Percentiles rank a stretch among this genome's conserved stretches.
Evolutionary conservation across 2,797 vertebrate genomes (phyloP).

Genomic region (Arrhamphus sclerolepis): DNA sequence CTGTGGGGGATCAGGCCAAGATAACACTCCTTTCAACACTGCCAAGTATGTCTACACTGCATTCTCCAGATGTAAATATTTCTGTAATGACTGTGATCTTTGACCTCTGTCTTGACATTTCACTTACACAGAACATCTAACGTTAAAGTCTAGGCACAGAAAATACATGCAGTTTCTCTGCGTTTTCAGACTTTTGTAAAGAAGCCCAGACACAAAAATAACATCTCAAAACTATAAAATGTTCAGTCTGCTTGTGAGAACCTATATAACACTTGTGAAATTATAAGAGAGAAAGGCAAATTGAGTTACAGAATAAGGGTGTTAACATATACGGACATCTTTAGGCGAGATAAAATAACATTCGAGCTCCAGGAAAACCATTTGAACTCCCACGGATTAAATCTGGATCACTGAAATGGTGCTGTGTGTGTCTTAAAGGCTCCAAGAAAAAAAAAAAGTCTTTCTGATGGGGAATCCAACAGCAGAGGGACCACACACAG

Average conservation of each 20-base stretch:
- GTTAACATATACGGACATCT: constrained; percentile 44
- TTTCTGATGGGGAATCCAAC: constrained; percentile 55
- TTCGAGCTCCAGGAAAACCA: constrained; percentile 46
- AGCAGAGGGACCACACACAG: constrained; percentile 69
- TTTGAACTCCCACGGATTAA: constrained; percentile 54
- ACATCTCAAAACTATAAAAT: constrained; percentile 33
- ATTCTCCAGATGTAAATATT: constrained; percentile 13
- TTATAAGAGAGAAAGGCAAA: constrained; percentile 20
- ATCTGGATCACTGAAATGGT: constrained; percentile 57
- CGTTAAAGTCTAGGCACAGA: constrained; percentile 5
- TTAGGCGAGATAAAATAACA: constrained; percentile 49
- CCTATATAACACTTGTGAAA: constrained; percentile 40
- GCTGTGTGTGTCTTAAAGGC: constrained; percentile 60
- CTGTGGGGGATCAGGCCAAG: constrained; percentile 9
- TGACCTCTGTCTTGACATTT: constrained; percentile 34
- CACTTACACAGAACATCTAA: constrained; percentile 21
- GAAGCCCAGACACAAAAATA: constrained; percentile 22
- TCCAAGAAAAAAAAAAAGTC: constrained; percentile 31
- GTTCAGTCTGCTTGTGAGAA: constrained; percentile 47
- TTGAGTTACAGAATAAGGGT: constrained; percentile 30
- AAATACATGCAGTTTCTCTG: constrained; percentile 22
- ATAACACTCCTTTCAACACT: constrained; percentile 18
- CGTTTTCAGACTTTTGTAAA: constrained; percentile 14
- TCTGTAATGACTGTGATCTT: constrained; percentile 21
- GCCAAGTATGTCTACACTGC: background rate